A percentile compares a stretch with the other conserved stretches of the same genome.
phyloP scores from a whole-genome alignment of 2,113 vertebrate species.

The Oreochromis aureus region DNA sequence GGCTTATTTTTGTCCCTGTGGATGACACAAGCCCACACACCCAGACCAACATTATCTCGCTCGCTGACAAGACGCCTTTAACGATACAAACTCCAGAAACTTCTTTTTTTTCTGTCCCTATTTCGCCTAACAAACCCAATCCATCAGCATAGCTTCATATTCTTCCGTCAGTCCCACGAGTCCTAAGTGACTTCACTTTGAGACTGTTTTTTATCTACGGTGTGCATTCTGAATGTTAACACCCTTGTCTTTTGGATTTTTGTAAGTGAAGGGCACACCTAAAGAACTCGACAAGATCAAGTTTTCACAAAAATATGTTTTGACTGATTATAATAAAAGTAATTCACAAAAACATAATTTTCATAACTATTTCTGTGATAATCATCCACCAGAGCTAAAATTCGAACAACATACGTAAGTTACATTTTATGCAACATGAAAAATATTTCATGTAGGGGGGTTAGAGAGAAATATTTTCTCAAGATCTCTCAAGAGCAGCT shows the following conservation, averaged over 20 bases:
- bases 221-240: conserved; percentile 57
- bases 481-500: conserved; percentile 16
- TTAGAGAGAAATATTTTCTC: conserved; percentile 7
- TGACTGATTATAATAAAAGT: background rate
- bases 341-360: background rate
- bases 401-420: background rate
- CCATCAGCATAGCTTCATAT: conserved; percentile 11
- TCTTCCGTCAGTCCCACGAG: conserved; percentile 24
- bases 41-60: background rate
- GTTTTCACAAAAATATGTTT: background rate
- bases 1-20: conserved; percentile 1
- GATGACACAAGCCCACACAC: background rate
- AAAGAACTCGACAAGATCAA: background rate
- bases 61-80: background rate
- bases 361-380: background rate
- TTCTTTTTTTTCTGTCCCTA: background rate
- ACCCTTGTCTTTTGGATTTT: background rate
- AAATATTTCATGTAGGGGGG: background rate
- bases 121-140: background rate
- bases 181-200: conserved; percentile 30
- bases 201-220: conserved; percentile 15
- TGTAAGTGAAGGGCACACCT: background rate
- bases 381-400: background rate
- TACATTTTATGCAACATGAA: background rate
- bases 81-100: background rate